These are phyloP conservation scores for Colistium nudipinnis DNA, from an alignment of 2,113 vertebrate species.

Conservation along the genomic window DNA sequence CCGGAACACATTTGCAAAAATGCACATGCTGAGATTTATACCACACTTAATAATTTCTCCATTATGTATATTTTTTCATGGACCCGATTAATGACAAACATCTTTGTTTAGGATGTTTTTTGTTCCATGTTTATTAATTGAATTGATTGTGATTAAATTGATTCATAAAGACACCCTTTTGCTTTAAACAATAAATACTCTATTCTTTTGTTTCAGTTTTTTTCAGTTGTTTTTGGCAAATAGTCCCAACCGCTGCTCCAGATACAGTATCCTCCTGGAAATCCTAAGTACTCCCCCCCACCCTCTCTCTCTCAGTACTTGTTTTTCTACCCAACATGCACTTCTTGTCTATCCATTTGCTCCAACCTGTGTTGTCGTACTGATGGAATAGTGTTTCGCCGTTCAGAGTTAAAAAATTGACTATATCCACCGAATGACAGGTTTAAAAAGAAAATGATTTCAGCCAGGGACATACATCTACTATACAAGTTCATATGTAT, in stretches of 20 bases:
- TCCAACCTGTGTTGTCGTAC: slow-evolving; percentile 47
- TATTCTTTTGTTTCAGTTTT: no score
- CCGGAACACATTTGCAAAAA: no score
- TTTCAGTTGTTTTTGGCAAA: no score
- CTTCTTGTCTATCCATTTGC: slow-evolving; percentile 57
- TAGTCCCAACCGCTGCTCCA: slow-evolving; percentile 5
- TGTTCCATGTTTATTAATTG: no score
- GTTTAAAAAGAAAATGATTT: slow-evolving; percentile 61
- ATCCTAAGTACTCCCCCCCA: slow-evolving; percentile 1
- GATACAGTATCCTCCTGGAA: slow-evolving; percentile 22
- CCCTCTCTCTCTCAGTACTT: slow-evolving; percentile 4
- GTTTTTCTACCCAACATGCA: slow-evolving; percentile 30
- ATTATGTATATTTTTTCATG: no score
- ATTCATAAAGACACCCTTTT: no score
- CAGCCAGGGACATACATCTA: slow-evolving; percentile 50
- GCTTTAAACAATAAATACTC: no score
- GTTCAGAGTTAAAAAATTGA: slow-evolving; percentile 59
- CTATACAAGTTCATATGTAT: slow-evolving; percentile 37
- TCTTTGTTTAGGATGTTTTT: no score
- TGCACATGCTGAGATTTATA: no score
- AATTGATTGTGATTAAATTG: no score
- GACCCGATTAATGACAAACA: no score
- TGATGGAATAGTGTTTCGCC: slow-evolving; percentile 54
- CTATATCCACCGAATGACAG: slow-evolving; percentile 48
- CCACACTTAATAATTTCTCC: no score